Base-by-base conservation (phyloP, 2,888 invertebrate species). In the Dasypogon diadema region DNA sequence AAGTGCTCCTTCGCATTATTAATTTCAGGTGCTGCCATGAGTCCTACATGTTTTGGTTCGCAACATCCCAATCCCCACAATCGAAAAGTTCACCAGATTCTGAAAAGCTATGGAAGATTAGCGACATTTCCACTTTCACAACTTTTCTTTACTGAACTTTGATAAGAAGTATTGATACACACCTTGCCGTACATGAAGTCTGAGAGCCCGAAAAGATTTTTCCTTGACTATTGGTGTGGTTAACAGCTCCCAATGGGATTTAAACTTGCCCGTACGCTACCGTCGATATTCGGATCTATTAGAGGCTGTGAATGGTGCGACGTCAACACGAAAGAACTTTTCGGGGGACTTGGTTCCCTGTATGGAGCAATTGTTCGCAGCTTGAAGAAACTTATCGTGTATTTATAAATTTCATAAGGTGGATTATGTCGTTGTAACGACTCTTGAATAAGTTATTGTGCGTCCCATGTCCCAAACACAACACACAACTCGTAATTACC, bases 161-260 rank as follows among this genome's bases (percentile, higher is more conserved):
- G 65, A 65, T 46, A 48, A 48, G n/a, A 24, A 14, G 46, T 10
- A 24, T 42, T 16, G 60, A 60, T 12, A 60, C 60, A 60, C 34
- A 30, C 60, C 60, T 21, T 21, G 12, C 18, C n/a, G 37, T 37
- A 60, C 16, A 18, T 60, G 18, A 42, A 34, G 37, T 18, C 37
- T 3, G 21, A 34, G 42, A 12, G 42, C 12, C 42, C 0, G 42
- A 21, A 37, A 30, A 12, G 26, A 30, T 58, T 21, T 12, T 60
- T 14, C 58, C 30, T 8, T 1, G 16, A 21, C 6, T 42, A 3
- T 42, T 42, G 42, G 1, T 42, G 16, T 18, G 18, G 60, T 37
- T 60, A 12, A 37, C 18, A 42, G 6, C 18, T 34, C 34, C 37
- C 34, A 5, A 6, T 12, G 34, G 21, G 60, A 34, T 37, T 60